These are phyloP conservation scores for Drosophila lowei DNA, from an alignment of 1,140 invertebrate genomes.

Conservation along the genomic window DNA sequence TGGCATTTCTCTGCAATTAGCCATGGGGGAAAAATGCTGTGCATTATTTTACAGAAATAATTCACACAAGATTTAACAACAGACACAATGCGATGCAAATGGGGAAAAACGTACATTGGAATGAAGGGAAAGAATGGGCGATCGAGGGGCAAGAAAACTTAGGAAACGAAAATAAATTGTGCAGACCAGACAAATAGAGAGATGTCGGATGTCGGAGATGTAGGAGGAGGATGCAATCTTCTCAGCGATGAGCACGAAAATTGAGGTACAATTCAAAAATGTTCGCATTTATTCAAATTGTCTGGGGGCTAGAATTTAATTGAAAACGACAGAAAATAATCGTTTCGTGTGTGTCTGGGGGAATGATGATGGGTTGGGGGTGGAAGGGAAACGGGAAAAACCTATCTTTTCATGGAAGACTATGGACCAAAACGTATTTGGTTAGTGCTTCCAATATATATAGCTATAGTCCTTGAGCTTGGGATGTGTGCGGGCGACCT, in stretches of 20 bases:
- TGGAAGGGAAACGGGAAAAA: not conserved
- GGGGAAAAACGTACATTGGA: slow-evolving; percentile 19
- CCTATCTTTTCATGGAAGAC: not conserved
- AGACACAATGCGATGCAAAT: slow-evolving; percentile 29
- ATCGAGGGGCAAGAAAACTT: slow-evolving; percentile 33
- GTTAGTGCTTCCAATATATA: slow-evolving; percentile 72
- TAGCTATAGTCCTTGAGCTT: slow-evolving; percentile 79
- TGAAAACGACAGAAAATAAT: too few species aligned
- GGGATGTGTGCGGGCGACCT: slow-evolving; percentile 77
- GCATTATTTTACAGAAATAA: slow-evolving; percentile 66
- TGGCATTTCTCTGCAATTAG: slow-evolving; percentile 59
- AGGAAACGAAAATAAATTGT: slow-evolving; percentile 66
- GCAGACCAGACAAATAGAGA: slow-evolving; percentile 41
- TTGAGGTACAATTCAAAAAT: slow-evolving; percentile 54
- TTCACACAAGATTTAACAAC: slow-evolving; percentile 53
- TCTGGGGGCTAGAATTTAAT: slow-evolving; percentile 21
- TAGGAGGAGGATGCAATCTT: not conserved
- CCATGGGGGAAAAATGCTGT: slow-evolving; percentile 32
- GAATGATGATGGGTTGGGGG: slow-evolving; percentile 31
- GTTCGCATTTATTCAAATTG: slow-evolving; percentile 71
- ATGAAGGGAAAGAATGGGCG: slow-evolving; percentile 32
- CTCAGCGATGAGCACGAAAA: slow-evolving; percentile 8
- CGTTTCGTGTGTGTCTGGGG: not conserved
- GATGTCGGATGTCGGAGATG: not conserved
- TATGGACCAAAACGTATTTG: not conserved